Evolutionary conservation across 2,113 vertebrate species (phyloP).

Genomic region (Polyodon spathula): DNA sequence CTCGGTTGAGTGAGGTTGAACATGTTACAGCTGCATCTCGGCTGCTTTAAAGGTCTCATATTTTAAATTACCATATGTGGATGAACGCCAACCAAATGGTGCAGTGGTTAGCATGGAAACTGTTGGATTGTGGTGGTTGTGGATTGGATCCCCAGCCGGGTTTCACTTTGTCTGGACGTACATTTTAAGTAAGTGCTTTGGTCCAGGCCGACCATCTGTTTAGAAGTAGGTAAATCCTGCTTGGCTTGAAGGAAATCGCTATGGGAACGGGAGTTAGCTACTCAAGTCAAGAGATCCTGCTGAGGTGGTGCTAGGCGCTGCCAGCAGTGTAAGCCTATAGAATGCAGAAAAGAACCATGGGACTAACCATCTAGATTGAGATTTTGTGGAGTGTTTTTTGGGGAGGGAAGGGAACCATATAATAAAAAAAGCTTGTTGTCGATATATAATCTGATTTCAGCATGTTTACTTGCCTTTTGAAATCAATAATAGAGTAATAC

Average conservation of each 20-base stretch:
- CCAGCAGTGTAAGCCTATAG: background rate
- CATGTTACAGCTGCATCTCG: background rate
- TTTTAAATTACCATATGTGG: background rate
- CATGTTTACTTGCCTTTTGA: no score
- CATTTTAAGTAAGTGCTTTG: background rate
- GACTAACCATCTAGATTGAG: background rate
- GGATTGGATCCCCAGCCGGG: background rate
- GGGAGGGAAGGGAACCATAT: background rate
- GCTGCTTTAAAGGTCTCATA: background rate
- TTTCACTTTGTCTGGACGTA: background rate
- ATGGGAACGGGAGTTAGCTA: background rate
- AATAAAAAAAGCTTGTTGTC: background rate
- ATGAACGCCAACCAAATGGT: background rate
- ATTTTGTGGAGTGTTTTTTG: background rate
- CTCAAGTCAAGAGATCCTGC: background rate
- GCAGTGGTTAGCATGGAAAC: background rate
- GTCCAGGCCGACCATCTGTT: constrained; percentile 7
- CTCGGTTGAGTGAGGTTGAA: background rate
- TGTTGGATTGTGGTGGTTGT: background rate
- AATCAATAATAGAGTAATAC: no score
- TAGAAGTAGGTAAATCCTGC: background rate
- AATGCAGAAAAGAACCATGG: background rate
- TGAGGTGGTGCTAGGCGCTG: background rate
- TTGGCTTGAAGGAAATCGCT: constrained; percentile 1
- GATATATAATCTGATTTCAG: no score